Evolutionary conservation across 2,113 vertebrate genomes (phyloP), one percentile per base, ranked within the genome.

Genomic region (Chionomys nivalis): DNA sequence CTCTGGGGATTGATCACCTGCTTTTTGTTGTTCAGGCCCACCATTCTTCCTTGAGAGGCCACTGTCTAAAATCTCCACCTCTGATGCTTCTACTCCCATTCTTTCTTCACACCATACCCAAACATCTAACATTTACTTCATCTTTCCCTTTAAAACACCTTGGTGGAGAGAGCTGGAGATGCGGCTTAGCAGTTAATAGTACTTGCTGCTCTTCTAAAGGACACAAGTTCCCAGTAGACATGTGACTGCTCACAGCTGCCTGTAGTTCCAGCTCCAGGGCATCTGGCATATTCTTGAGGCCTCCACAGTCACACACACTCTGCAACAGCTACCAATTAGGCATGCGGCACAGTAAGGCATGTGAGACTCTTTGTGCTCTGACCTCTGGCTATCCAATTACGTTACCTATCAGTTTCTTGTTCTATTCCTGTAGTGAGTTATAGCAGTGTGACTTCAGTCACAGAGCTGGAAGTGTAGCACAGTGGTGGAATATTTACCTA

Each of bases 1-100:
- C 47, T 94, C 65, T 89, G 63, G 89, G 39, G 89, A 92, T 77
- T 42, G 39, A 70, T 61, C n/a, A 78, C 39, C 87, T 75, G 52
- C 39, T 94, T 81, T 95, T 52, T 94, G 73, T 75, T 75, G 89
- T 75, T 95, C 55, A 92, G 33, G 78, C 82, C 65, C 72, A 89
- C 65, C 85, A 42, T 94, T 86, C 72, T 92, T 44, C 49, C 52
- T 78, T 89, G 47, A 94, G 49, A 91, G 79, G 89, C 66, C 65
- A 21, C 61, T 47, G 72, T 70, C 73, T 93, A 92, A 75, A 76
- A 26, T 94, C 23, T 93, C 26, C 55, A 58, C 36, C 44, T 75
- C 79, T 75, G 16, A 23, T 49, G 44, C 92, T 95, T 89, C 33
- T 49, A 42, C 23, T 52, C 31, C 61, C 16, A 28, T 39, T 81